Evolutionary conservation across 1,140 invertebrate genomes (phyloP).

Genomic region (Apolygus lucorum): DNA sequence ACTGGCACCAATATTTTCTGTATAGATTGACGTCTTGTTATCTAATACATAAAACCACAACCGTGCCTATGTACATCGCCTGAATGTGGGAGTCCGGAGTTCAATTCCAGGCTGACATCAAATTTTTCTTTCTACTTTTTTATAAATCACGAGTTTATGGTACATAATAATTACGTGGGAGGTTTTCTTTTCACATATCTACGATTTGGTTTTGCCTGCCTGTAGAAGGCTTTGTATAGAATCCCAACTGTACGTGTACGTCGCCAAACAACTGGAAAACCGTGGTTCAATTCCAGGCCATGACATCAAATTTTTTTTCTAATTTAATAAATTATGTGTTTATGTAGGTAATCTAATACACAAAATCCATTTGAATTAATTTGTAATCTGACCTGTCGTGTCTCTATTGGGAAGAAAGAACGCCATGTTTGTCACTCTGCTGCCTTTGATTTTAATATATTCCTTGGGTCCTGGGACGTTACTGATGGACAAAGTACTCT

Average conservation of each 20-base stretch:
- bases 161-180: neutral
- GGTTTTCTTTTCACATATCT: neutral
- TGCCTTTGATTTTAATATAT: neutral
- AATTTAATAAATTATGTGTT: too few species aligned
- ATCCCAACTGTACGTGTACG: too few species aligned
- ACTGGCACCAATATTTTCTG: too few species aligned
- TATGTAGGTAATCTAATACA: neutral
- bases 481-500: neutral
- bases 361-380: neutral
- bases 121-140: neutral
- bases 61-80: too few species aligned
- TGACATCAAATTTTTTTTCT: too few species aligned
- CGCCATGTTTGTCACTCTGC: neutral
- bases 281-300: too few species aligned
- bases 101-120: too few species aligned
- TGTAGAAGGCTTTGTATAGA: too few species aligned
- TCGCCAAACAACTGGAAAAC: too few species aligned
- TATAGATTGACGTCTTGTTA: neutral
- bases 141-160: neutral
- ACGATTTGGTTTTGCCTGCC: too few species aligned
- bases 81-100: too few species aligned
- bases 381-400: neutral
- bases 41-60: neutral
- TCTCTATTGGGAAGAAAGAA: slow-evolving; percentile 9
- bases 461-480: neutral